These are phyloP conservation scores for Drosophila melanica DNA, from an alignment of 1,140 invertebrate species.

Conservation along the genomic window DNA sequence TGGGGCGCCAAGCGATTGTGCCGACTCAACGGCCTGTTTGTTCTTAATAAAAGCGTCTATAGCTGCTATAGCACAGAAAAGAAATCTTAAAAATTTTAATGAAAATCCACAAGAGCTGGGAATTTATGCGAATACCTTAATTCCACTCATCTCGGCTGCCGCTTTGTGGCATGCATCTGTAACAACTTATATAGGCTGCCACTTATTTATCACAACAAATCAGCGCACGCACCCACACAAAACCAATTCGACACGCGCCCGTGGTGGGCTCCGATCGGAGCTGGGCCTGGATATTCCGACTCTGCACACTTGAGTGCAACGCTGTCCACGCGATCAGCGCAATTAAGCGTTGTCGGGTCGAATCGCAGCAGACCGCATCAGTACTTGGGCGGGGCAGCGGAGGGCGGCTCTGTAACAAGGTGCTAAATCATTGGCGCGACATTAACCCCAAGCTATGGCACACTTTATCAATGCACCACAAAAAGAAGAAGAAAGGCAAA, in stretches of 20 bases:
- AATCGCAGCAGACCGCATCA: slow-evolving; percentile 48
- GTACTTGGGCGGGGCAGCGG: slow-evolving; percentile 8
- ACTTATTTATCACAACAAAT: slow-evolving; percentile 83
- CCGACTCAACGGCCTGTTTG: slow-evolving; percentile 80
- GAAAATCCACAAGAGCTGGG: slow-evolving; percentile 65
- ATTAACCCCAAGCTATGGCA: slow-evolving; percentile 83
- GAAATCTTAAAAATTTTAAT: slow-evolving; percentile 78
- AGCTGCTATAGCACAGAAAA: slow-evolving; percentile 26
- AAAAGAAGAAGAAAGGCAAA: slow-evolving; percentile 22
- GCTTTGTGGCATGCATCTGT: slow-evolving; percentile 28
- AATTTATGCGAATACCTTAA: slow-evolving; percentile 55
- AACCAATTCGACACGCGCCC: slow-evolving; percentile 79
- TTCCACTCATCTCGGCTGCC: not conserved
- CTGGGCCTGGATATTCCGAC: not conserved
- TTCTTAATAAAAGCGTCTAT: slow-evolving; percentile 66
- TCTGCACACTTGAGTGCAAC: slow-evolving; percentile 17
- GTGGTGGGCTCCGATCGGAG: slow-evolving; percentile 54
- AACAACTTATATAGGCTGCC: slow-evolving; percentile 59
- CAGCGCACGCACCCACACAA: slow-evolving; percentile 80
- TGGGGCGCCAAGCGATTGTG: slow-evolving; percentile 79
- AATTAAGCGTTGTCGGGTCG: slow-evolving; percentile 67
- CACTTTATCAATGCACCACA: slow-evolving; percentile 81
- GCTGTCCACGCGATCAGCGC: slow-evolving; percentile 79
- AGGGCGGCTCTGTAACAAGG: slow-evolving; percentile 73
- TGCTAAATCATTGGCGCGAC: slow-evolving; percentile 84